These are phyloP conservation scores for Drosophila trichaetosa DNA, from an alignment of 2,888 invertebrate species.

Conservation along the genomic window DNA sequence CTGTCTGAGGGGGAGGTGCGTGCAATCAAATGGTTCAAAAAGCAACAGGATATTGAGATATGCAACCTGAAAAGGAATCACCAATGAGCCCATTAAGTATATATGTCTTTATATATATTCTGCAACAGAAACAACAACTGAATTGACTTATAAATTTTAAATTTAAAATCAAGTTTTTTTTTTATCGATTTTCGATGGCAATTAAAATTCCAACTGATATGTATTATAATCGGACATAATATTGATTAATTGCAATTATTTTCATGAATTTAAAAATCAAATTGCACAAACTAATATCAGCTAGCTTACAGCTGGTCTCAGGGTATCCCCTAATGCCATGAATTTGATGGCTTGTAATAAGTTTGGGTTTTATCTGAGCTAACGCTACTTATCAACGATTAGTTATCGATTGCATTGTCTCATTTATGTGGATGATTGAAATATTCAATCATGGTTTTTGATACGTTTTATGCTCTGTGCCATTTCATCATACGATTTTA, in stretches of 20 bases:
- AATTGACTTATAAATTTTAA: neutral
- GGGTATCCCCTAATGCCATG: neutral
- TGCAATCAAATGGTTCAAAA: conserved; percentile 51
- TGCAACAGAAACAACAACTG: too few species aligned
- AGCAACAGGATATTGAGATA: conserved; percentile 63
- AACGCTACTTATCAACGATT: neutral
- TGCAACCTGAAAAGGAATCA: neutral
- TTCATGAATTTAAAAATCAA: neutral
- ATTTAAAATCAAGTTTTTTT: neutral
- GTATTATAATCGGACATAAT: neutral
- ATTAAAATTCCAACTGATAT: neutral
- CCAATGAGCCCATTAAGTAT: neutral
- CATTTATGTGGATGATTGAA: neutral
- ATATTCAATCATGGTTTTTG: neutral
- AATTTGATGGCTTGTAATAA: neutral
- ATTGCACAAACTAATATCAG: neutral
- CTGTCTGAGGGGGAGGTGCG: neutral
- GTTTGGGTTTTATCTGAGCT: neutral
- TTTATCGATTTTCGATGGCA: neutral
- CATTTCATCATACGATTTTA: neutral
- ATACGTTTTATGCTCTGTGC: neutral
- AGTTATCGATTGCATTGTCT: neutral
- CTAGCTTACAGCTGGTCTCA: neutral
- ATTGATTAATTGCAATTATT: neutral
- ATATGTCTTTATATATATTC: neutral